A percentile compares a stretch with the other conserved stretches of the same genome.
These are phyloP conservation scores for Cabera pusaria DNA, from an alignment of 2,888 invertebrate species.

Conservation along the genomic window DNA sequence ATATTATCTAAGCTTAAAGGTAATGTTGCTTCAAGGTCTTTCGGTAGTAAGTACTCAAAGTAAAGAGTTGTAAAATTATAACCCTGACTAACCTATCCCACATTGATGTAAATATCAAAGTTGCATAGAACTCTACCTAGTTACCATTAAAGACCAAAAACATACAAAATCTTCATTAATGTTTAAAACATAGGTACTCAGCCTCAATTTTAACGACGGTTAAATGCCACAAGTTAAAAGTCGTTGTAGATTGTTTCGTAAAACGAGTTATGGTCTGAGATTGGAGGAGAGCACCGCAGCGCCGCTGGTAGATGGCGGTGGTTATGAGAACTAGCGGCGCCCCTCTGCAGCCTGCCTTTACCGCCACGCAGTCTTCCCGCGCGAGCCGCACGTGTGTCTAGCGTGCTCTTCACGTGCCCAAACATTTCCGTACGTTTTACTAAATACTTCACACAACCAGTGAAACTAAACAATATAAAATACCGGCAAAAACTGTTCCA, in stretches of 20 bases:
- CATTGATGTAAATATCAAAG: too few relatives aligned
- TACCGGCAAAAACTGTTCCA: conserved; percentile 42
- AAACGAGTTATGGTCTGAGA: conserved; percentile 25
- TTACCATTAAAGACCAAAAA: too few relatives aligned
- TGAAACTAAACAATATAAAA: conserved; percentile 50
- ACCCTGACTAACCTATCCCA: too few relatives aligned
- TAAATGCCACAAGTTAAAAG: conserved; percentile 19
- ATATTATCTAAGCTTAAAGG: too few relatives aligned
- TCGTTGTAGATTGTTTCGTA: conserved; percentile 19
- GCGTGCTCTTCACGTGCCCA: conserved; percentile 59
- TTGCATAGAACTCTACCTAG: too few relatives aligned
- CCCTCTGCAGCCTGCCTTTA: conserved; percentile 62
- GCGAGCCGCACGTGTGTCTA: conserved; percentile 78
- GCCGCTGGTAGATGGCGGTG: conserved; percentile 55
- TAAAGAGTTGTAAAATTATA: too few relatives aligned
- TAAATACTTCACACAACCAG: conserved; percentile 50
- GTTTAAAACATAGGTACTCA: too few relatives aligned
- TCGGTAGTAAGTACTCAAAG: too few relatives aligned
- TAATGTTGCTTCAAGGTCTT: too few relatives aligned
- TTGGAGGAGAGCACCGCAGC: conserved; percentile 42
- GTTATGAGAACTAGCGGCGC: conserved; percentile 52
- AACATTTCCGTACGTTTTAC: conserved; percentile 60
- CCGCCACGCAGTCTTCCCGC: conserved; percentile 83
- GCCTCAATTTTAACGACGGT: not conserved
- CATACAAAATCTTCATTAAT: too few relatives aligned